phyloP scores from a whole-genome alignment of 2,113 vertebrate species.

The Neogale vison region DNA sequence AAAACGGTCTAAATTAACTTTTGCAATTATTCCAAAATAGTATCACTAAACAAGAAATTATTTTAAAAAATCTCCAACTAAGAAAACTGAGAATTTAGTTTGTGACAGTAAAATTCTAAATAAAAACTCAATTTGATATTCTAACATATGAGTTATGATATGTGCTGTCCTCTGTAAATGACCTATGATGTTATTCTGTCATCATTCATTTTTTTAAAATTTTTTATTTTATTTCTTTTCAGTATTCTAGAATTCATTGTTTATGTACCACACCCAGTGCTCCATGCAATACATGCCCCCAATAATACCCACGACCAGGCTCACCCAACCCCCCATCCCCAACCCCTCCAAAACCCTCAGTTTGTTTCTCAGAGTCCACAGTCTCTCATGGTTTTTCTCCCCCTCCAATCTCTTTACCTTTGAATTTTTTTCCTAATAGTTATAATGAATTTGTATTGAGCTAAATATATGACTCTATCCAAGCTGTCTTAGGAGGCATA shows the following conservation, averaged over 20 bases:
- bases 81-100: not conserved
- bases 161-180: not conserved
- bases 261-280: no score
- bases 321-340: no score
- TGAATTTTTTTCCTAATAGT: not conserved
- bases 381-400: no score
- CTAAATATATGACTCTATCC: not conserved
- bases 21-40: not conserved
- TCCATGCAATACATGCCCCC: no score
- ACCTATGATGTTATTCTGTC: not conserved
- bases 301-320: no score
- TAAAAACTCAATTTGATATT: not conserved
- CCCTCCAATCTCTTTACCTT: not conserved
- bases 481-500: not conserved
- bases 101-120: not conserved
- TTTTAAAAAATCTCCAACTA: not conserved
- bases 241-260: no score
- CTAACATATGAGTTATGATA: not conserved
- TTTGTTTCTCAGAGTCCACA: no score
- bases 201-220: not conserved
- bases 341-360: no score
- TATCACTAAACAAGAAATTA: not conserved
- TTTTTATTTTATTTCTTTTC: no score
- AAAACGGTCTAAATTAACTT: not conserved
- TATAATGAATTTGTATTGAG: not conserved